Conservation (phyloP, 92 coral and sea anemone species). For the Zoanthus sociatus region DNA sequence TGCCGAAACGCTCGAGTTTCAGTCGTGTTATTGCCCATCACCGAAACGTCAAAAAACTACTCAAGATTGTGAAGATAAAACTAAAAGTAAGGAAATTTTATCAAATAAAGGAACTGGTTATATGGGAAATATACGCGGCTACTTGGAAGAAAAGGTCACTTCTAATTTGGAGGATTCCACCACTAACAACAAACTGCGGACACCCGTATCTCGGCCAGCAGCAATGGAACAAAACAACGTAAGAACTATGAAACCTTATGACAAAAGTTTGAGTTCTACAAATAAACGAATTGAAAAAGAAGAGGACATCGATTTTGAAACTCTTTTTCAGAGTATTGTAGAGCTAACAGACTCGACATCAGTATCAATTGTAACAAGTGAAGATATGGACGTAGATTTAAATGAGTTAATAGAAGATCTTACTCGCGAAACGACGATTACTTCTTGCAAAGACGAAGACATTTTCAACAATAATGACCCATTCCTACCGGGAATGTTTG, state of each 20-base stretch:
- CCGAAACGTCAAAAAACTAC: conserved; percentile 46
- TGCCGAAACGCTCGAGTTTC: conserved; percentile 77
- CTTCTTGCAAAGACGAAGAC: conserved; percentile 57
- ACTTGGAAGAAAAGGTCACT: conserved; percentile 26
- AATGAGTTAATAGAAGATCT: conserved; percentile 86
- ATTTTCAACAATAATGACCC: conserved; percentile 75
- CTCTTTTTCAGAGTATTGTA: conserved; percentile 75
- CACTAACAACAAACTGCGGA: neutral
- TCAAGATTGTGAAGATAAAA: neutral
- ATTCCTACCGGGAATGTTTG: conserved; percentile 89
- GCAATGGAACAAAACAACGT: neutral
- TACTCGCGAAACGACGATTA: conserved; percentile 58
- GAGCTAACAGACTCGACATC: conserved; percentile 72
- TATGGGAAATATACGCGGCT: neutral
- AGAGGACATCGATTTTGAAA: conserved; percentile 71
- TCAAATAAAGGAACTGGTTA: neutral
- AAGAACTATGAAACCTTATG: conserved; percentile 19
- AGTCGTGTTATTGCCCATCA: conserved; percentile 39
- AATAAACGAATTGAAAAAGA: conserved; percentile 9
- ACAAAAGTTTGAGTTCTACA: conserved; percentile 31
- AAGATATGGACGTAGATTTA: conserved; percentile 70
- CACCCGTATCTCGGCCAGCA: conserved; percentile 26
- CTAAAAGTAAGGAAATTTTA: neutral
- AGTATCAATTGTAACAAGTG: conserved; percentile 30
- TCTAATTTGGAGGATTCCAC: conserved; percentile 49